Conservation (phyloP, 2,888 invertebrate species). For the Elegia similella region DNA sequence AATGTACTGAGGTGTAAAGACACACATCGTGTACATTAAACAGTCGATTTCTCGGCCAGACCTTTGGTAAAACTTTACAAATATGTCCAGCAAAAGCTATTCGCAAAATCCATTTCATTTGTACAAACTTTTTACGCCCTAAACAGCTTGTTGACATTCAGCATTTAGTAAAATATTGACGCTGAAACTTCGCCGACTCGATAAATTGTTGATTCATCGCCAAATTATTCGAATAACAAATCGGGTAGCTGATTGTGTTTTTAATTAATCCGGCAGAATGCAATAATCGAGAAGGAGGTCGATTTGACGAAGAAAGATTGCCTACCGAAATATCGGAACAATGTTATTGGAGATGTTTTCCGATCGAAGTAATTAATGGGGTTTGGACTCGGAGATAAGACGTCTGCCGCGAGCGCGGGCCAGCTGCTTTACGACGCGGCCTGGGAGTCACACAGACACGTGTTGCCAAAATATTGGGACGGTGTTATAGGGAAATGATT, state of each 20-base stretch:
- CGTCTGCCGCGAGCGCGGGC: slow-evolving; percentile 3
- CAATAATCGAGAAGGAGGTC: slow-evolving; percentile 4
- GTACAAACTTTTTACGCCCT: neutral
- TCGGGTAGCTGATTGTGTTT: neutral
- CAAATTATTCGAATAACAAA: slow-evolving; percentile 2
- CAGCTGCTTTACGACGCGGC: neutral
- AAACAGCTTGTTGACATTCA: neutral
- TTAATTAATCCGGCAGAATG: slow-evolving; percentile 10
- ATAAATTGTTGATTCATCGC: slow-evolving; percentile 3
- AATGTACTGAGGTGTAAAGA: too few species aligned
- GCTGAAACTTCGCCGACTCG: neutral
- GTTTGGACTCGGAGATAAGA: slow-evolving; percentile 9
- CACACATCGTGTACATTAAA: too few species aligned
- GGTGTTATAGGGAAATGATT: too few species aligned
- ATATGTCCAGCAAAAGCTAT: neutral
- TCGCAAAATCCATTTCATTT: neutral
- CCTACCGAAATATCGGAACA: slow-evolving; percentile 8
- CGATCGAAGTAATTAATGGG: slow-evolving; percentile 15
- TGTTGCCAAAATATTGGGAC: too few species aligned
- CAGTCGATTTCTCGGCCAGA: too few species aligned
- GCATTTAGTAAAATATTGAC: neutral
- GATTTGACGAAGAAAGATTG: slow-evolving; percentile 12
- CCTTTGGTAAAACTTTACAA: too few species aligned
- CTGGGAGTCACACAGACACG: neutral
- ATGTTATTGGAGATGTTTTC: slow-evolving; percentile 16